These are phyloP conservation scores for Phyllopteryx taeniolatus DNA, from an alignment of 2,113 vertebrate genomes.

Conservation along the genomic window DNA sequence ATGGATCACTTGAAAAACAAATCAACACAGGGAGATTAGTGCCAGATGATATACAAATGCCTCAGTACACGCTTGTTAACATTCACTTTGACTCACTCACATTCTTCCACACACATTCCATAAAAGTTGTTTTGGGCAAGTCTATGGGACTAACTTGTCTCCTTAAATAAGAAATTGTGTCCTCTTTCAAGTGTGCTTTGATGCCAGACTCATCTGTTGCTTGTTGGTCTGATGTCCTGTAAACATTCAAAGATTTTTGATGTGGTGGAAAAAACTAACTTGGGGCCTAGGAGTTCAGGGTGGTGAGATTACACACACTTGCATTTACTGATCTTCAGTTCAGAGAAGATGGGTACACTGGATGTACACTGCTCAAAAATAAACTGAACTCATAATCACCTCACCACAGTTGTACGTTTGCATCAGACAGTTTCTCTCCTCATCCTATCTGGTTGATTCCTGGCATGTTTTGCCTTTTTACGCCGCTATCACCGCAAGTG, in stretches of 20 bases:
- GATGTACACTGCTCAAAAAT: not conserved
- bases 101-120: not conserved
- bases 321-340: constrained; percentile 20
- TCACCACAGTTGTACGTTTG: not conserved
- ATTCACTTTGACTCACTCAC: not conserved
- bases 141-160: constrained; percentile 36
- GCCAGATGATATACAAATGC: constrained; percentile 12
- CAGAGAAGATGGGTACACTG: not conserved
- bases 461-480: not conserved
- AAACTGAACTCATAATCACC: not conserved
- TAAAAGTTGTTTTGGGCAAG: constrained; percentile 21
- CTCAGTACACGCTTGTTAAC: constrained; percentile 7
- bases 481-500: not conserved
- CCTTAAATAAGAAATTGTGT: constrained; percentile 19
- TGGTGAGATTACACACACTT: constrained; percentile 6
- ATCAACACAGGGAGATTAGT: constrained; percentile 33
- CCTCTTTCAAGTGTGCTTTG: constrained; percentile 11
- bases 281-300: constrained; percentile 21
- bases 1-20: constrained; percentile 30
- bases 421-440: not conserved
- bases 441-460: not conserved
- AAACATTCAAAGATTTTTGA: constrained; percentile 29
- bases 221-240: constrained; percentile 52
- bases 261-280: constrained; percentile 32
- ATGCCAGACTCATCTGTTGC: constrained; percentile 13